Base-by-base conservation (phyloP, 1,140 invertebrate genomes). In the Drosophila tsacasi region DNA sequence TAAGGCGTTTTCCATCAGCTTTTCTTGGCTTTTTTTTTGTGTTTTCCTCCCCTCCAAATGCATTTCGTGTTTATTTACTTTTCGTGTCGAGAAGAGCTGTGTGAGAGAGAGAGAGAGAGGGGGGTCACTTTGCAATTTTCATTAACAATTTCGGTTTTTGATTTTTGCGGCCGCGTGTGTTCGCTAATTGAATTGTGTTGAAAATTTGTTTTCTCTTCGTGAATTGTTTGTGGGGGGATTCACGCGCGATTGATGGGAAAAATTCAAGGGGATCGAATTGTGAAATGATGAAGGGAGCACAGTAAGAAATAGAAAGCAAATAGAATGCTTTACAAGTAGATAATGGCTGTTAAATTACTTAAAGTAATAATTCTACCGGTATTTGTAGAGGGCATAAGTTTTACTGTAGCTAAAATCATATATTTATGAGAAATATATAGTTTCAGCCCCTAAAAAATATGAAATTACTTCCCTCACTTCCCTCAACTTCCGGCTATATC, bases 111-210 rank as follows among this genome's bases (percentile, higher is more conserved):
- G 35, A 13, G 25, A 6, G 32, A 17, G 61, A 25, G 57, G 47
- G 61, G 32, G 57, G 47, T 37, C 30, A 74, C 54, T 69, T 74
- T 65, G 76, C 61, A 59, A 89, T 89, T 86, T 89, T 89, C 83
- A 86, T 86, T 83, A 89, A 86, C 80, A 86, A 79, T 79, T 79
- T 63, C 67, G 67, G 69, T 73, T 73, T 72, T 72, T 40, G 67
- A 86, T 73, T 87, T 83, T 60, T 77, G 76, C 64, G 80, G 84
- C 81, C 81, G 83, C 65, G 63, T 62, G 64, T 77, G 23, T 47
- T 60, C 66, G 73, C 66, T 87, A 89, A 87, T 87, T 87, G 83
- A 89, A 81, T 87, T 87, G 83, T 89, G 83, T 74, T 73, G 46
- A 73, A 73, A 73, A 73, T 61, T 61, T 73, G 69, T 73, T 73